A percentile compares a stretch with the other conserved stretches of the same genome.
phyloP scores from a whole-genome alignment of 2,113 vertebrate genomes.

The Corythoichthys intestinalis region DNA sequence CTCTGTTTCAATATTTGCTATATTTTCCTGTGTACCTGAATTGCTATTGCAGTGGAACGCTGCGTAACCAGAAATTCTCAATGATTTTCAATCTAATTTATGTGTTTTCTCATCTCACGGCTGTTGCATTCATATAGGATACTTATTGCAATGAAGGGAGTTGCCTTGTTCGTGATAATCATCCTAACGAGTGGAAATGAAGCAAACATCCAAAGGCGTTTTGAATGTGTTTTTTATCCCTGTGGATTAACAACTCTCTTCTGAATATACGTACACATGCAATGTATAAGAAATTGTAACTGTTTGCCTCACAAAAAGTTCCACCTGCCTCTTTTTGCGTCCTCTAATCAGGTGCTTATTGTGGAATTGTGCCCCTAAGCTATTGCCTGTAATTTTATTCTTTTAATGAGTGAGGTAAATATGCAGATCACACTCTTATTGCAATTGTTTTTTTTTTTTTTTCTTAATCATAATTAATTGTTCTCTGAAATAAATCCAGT shows the following conservation, averaged over 20 bases:
- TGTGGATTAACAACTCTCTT: not conserved
- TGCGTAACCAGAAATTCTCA: constrained; percentile 4
- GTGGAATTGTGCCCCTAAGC: not conserved
- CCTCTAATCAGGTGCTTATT: constrained; percentile 24
- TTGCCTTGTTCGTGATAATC: not conserved
- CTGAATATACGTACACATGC: not conserved
- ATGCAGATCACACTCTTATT: not conserved
- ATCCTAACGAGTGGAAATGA: not conserved
- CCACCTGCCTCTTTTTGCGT: not conserved
- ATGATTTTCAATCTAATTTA: not conserved
- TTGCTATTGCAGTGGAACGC: constrained; percentile 11
- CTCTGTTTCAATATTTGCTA: constrained; percentile 35
- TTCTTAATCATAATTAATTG: not conserved
- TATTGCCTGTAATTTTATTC: constrained; percentile 1
- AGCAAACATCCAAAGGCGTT: not conserved
- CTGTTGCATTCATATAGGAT: not conserved
- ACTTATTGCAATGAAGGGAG: not conserved
- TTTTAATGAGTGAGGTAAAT: not conserved
- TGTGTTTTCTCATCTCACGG: not conserved
- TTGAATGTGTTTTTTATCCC: not conserved
- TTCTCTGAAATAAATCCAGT: not conserved
- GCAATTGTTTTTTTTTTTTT: not conserved
- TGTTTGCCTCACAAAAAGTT: not conserved
- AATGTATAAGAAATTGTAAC: not conserved
- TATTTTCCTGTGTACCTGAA: constrained; percentile 30